Base-by-base conservation (phyloP, 1,140 invertebrate genomes). In the Popillia japonica region DNA sequence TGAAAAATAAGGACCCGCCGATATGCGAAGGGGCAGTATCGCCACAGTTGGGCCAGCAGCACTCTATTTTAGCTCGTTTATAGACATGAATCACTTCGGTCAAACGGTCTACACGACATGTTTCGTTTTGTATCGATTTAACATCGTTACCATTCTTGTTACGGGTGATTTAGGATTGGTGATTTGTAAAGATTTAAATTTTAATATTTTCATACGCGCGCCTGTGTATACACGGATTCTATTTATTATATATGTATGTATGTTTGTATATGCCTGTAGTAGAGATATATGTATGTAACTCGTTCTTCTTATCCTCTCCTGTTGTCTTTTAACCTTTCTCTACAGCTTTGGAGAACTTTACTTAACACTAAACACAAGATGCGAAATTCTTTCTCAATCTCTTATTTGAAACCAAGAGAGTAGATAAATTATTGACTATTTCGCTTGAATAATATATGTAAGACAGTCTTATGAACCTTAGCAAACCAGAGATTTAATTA, bases 141-240 rank as follows among this genome's bases (percentile, higher is more conserved):
- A 78, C 80, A 79, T 80, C 80, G 80, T 80, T 79, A 80, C 79
- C 77, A 75, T 78, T 80, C 77, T 72, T 78, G 79, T 79, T 79
- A 78, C 72, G 61, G 40, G 64, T 82, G 81, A 82, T 82, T 81
- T 81, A 82, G 68, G 74, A 74, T 78, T 74, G 79, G 81, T 76
- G 80, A 82, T 82, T 80, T 80, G 81, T 82, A 79, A 80, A 79
- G 81, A 82, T 82, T 82, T 82, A 77, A 79, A 79, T 78, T 75
- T 79, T 79, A 78, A 82, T 78, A 78, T 78, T 79, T 80, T 78
- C 78, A 76, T 79, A 82, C 80, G 77, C 79, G 72, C 17, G 41
- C 22, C n/a, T 74, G 61, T 68, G 61, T 68, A 20, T 68, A 68
- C 27, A 10, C 22, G 61, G 61, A 74, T 74, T 23, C 72, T 74